Percentiles rank a stretch among this genome's conserved stretches.
Evolutionary conservation across 2,888 invertebrate genomes (phyloP).

Genomic region (Stenchaetothrips biformis): DNA sequence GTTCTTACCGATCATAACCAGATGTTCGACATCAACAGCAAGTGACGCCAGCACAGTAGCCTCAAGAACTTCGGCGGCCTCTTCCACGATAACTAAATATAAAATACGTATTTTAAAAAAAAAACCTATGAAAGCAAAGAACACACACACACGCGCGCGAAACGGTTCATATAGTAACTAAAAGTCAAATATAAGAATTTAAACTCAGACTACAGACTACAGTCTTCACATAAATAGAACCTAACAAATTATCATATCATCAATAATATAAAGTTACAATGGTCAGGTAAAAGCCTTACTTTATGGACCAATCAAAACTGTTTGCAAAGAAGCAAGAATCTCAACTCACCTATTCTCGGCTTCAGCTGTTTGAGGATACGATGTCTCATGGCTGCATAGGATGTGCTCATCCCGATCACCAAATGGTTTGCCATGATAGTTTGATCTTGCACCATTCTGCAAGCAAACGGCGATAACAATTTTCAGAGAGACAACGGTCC

Average conservation of each 20-base stretch:
- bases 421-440: background rate
- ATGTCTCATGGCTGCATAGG: background rate
- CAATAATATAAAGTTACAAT: too few relatives aligned
- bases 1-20: background rate
- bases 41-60: background rate
- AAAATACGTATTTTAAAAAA: background rate
- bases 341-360: background rate
- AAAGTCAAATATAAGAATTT: too few relatives aligned
- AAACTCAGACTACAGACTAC: too few relatives aligned
- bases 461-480: background rate
- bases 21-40: background rate
- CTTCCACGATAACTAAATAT: background rate
- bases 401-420: background rate
- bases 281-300: too few relatives aligned
- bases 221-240: too few relatives aligned
- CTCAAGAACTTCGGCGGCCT: background rate
- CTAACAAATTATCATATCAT: too few relatives aligned
- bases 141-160: too few relatives aligned
- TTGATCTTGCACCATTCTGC: background rate
- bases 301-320: too few relatives aligned
- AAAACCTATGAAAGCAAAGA: too few relatives aligned
- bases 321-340: background rate
- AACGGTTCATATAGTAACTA: too few relatives aligned
- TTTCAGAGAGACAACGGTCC: too few relatives aligned
- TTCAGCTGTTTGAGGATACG: background rate